Evolutionary conservation across 2,888 invertebrate species (phyloP), one percentile per base, ranked within the genome.

Genomic region (Polyommatus icarus): DNA sequence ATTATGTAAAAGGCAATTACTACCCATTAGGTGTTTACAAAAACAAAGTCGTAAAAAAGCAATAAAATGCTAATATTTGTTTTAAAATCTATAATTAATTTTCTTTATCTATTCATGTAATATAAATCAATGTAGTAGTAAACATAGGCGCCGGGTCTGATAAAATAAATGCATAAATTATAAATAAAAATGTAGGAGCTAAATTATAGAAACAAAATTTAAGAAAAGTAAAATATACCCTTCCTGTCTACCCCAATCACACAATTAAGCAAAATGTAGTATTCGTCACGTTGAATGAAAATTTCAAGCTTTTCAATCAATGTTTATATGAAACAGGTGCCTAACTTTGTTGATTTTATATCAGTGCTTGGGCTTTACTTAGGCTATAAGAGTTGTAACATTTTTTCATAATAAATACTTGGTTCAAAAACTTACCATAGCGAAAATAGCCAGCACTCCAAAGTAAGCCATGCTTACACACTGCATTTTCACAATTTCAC

Each of bases 371-470:
- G 7, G 36, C 36, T 36, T 7, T 36, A 36, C 36, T 36, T 36
- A 36, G 7, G 8, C 0, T 40, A 40, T 1, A 0, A 36, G 36
- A 6, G 7, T 46, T 10, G 3, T n/a, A n/a, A n/a, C n/a, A n/a
- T 46, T 46, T 46, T 46, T 46, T 46, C 3, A 10, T 10, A 10
- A 50, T 54, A 54, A 54, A 18, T 54, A 54, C 5, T 18, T 54
- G 18, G 18, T 59, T 59, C 20, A 77, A 79, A 50, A 67, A 77
- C 92, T 92, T 85, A 92, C 92, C 88, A 87, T 79, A 8, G 83
- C 71, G 75, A 88, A 73, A 80, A 83, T 80, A 72, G 89, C 76
- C 40, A 88, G 76, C 36, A 87, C 78, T 78, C 84, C 78, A 76
- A 82, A 78, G 67, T 83, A 84, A 84, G 83, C 83, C 91, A 92